phyloP scores from a whole-genome alignment of 2,113 vertebrate species.

The Neogobius melanostomus region DNA sequence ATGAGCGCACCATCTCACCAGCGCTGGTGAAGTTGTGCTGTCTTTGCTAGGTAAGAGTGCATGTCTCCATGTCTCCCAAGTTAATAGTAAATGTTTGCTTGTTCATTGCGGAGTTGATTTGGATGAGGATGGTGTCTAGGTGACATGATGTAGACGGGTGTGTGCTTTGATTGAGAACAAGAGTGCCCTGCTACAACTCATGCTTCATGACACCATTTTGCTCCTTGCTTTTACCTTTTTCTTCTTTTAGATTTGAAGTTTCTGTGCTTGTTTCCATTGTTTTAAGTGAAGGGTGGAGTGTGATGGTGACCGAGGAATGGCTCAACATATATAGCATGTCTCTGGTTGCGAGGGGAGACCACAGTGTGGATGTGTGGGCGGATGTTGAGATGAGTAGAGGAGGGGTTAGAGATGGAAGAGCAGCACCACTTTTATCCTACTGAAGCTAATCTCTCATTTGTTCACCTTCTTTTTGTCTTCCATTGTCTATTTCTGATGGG shows the following conservation, averaged over 20 bases:
- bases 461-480: constrained; percentile 47
- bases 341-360: constrained; percentile 70
- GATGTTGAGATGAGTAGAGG: constrained; percentile 45
- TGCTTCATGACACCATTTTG: constrained; percentile 27
- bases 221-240: constrained; percentile 34
- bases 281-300: constrained; percentile 48
- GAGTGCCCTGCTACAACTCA: constrained; percentile 51
- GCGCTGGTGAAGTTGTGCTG: constrained; percentile 63
- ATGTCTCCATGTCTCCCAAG: constrained; percentile 40
- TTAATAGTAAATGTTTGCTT: constrained; percentile 28
- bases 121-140: constrained; percentile 39
- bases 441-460: constrained; percentile 65
- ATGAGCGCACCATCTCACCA: constrained; percentile 58
- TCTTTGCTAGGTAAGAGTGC: constrained; percentile 63
- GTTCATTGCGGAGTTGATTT: constrained; percentile 21
- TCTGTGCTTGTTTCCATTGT: constrained; percentile 1
- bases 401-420: constrained; percentile 53
- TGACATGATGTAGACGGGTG: constrained; percentile 44
- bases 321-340: constrained; percentile 47
- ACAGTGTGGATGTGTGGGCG: constrained; percentile 65
- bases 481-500: constrained; percentile 59
- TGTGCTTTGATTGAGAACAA: constrained; percentile 26
- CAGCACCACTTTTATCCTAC: constrained; percentile 70
- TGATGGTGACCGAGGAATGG: constrained; percentile 15
- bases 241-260: constrained; percentile 20